Percentiles rank a stretch among this genome's conserved stretches.
Evolutionary conservation across 2,797 vertebrate species (phyloP).

Genomic region (Eupleurogrammus muticus): DNA sequence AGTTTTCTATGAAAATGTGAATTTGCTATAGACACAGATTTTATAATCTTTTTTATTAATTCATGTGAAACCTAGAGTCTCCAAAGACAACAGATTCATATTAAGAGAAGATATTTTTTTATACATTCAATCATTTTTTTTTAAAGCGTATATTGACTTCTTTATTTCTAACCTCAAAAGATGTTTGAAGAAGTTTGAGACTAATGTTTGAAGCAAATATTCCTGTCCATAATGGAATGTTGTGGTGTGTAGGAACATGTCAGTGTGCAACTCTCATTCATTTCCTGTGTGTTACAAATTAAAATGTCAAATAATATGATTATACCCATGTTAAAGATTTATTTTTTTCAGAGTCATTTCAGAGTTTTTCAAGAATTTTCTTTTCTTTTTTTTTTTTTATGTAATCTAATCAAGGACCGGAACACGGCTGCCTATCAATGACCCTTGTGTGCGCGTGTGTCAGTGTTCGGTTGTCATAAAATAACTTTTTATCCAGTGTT

Average conservation of each 20-base stretch:
- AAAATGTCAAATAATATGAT: too few species aligned
- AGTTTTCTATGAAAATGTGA: neutral
- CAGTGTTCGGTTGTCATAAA: too few species aligned
- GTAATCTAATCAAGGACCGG: too few species aligned
- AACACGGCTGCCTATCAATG: too few species aligned
- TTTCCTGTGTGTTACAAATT: neutral
- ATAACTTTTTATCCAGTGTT: too few species aligned
- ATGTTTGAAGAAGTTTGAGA: too few species aligned
- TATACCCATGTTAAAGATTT: too few species aligned
- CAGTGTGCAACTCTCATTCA: neutral
- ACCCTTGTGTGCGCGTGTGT: too few species aligned
- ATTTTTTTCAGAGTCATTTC: too few species aligned
- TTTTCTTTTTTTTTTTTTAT: too few species aligned
- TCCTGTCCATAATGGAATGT: neutral
- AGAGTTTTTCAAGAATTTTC: too few species aligned
- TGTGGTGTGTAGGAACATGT: neutral
- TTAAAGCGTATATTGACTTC: neutral
- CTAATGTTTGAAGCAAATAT: neutral
- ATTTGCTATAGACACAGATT: neutral
- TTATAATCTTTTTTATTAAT: neutral
- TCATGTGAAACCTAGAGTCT: neutral
- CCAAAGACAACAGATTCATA: neutral
- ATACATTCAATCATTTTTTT: neutral
- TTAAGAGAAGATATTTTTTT: neutral
- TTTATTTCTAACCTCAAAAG: neutral